These are phyloP conservation scores for Vireo altiloquus DNA, from an alignment of 2,113 vertebrate species.

Conservation along the genomic window DNA sequence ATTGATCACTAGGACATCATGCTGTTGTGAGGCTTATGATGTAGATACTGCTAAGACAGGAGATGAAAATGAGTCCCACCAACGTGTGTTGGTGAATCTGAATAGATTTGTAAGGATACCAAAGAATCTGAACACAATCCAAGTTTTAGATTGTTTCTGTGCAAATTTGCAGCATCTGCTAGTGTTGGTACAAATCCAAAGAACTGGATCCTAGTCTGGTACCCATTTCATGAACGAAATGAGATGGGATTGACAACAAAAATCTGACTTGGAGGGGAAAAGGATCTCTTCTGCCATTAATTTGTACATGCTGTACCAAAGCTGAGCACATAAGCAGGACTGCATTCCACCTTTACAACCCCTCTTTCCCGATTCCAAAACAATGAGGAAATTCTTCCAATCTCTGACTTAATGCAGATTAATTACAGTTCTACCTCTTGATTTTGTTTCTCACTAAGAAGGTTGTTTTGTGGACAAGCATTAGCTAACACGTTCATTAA, in stretches of 20 bases:
- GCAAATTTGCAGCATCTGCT: slow-evolving; percentile 45
- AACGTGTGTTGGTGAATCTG: not conserved
- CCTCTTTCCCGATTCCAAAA: not conserved
- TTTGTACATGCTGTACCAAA: not conserved
- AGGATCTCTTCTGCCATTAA: not conserved
- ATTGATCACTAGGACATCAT: not conserved
- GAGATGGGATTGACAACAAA: not conserved
- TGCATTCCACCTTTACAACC: slow-evolving; percentile 4
- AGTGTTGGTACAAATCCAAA: not conserved
- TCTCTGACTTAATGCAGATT: not conserved
- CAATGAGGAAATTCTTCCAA: not conserved
- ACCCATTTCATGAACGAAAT: not conserved
- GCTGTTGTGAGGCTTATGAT: not conserved
- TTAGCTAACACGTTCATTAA: not conserved
- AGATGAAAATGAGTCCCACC: not conserved
- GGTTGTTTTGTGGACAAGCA: not conserved
- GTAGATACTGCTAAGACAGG: not conserved
- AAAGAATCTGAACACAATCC: not conserved
- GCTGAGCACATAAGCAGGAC: not conserved
- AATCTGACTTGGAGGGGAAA: not conserved
- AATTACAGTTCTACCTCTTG: not conserved
- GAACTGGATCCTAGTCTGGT: not conserved
- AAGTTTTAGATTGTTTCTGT: slow-evolving; percentile 26
- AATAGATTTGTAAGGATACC: not conserved
- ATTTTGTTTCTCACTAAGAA: not conserved